Evolutionary conservation across 2,888 invertebrate species (phyloP).

Genomic region (Phyllotreta striolata): DNA sequence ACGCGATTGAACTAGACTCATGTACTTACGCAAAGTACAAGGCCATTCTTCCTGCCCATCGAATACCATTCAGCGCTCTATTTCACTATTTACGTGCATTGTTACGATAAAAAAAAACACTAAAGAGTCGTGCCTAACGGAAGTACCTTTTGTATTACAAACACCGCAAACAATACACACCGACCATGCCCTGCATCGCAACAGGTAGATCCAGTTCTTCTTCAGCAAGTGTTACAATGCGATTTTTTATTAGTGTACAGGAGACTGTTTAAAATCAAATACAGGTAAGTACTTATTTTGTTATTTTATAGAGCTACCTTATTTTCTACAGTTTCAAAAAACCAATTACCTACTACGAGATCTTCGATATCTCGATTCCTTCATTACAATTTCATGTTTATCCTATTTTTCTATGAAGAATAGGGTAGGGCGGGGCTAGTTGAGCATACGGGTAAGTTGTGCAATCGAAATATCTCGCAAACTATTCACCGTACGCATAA

Average conservation of each 20-base stretch:
- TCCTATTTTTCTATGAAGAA: too few species aligned
- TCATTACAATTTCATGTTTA: too few species aligned
- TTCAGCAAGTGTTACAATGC: slow-evolving; percentile 16
- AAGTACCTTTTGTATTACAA: slow-evolving; percentile 33
- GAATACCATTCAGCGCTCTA: slow-evolving; percentile 34
- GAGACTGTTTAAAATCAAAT: neutral
- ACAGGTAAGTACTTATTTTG: neutral
- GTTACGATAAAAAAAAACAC: slow-evolving; percentile 34
- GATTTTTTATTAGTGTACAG: neutral
- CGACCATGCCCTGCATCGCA: slow-evolving; percentile 4
- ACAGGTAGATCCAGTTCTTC: slow-evolving; percentile 10
- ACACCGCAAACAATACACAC: slow-evolving; percentile 16
- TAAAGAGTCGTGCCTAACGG: slow-evolving; percentile 36
- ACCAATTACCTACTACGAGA: too few species aligned
- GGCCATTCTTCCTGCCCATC: slow-evolving; percentile 39
- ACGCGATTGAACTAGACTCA: slow-evolving; percentile 7
- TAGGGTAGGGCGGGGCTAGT: too few species aligned
- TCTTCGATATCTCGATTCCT: too few species aligned
- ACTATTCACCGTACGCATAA: too few species aligned
- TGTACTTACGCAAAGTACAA: slow-evolving; percentile 29
- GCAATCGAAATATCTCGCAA: too few species aligned
- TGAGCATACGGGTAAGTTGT: too few species aligned
- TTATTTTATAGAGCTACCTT: too few species aligned
- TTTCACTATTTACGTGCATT: slow-evolving; percentile 37
- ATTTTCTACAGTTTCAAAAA: too few species aligned